Conservation (phyloP, 2,888 invertebrate species). For the Meta bourneti region DNA sequence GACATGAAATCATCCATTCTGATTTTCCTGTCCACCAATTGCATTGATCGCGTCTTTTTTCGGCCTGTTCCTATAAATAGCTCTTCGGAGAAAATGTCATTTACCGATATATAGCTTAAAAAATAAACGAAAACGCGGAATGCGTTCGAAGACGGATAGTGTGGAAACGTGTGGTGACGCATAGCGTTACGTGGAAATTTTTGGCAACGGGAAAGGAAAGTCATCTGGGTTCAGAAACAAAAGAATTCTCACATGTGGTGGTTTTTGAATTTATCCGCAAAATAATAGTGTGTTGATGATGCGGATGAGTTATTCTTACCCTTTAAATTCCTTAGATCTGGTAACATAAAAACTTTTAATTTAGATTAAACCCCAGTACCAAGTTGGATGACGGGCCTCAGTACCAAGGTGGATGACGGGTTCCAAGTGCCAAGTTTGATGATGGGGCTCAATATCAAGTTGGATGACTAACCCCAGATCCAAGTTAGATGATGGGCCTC, state of each 20-base stretch:
- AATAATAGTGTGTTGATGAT: neutral
- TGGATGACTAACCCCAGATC: neutral
- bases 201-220: neutral
- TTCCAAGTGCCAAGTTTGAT: neutral
- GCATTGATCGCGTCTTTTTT: conserved; percentile 10
- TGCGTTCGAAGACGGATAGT: neutral
- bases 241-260: neutral
- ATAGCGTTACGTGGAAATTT: neutral
- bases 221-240: neutral
- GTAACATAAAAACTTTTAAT: neutral
- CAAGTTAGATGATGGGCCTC: too few species aligned
- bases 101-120: conserved; percentile 40
- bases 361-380: neutral
- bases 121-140: conserved; percentile 19
- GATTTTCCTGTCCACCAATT: neutral
- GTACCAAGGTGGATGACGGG: too few species aligned
- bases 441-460: neutral
- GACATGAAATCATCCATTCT: conserved; percentile 26
- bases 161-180: neutral
- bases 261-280: neutral
- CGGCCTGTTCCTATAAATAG: conserved; percentile 43
- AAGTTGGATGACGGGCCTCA: too few species aligned
- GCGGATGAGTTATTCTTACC: neutral
- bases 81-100: conserved; percentile 24
- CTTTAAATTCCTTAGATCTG: neutral